phyloP scores from a whole-genome alignment of 2,113 vertebrate species.

The Dendrocopos noguchii region DNA sequence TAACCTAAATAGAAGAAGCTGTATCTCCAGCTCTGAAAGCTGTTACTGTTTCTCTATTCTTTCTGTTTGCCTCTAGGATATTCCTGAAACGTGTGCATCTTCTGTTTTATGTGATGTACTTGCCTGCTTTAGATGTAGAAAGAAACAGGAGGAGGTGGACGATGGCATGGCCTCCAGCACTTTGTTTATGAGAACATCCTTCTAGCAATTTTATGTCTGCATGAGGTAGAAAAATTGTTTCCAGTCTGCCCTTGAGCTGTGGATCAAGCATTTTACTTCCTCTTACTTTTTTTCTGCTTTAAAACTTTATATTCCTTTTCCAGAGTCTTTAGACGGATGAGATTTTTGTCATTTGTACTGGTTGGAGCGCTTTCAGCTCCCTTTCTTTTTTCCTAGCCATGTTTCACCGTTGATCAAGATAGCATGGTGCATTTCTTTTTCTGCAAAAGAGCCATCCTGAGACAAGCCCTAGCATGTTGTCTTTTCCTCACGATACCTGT shows the following conservation, averaged over 20 bases:
- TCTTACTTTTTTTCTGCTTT: constrained; percentile 16
- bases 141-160: constrained; percentile 48
- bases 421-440: accelerated
- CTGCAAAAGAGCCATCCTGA: neutral
- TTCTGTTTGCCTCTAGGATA: constrained; percentile 68
- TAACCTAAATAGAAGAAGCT: constrained; percentile 63
- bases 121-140: constrained; percentile 55
- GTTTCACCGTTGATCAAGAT: neutral
- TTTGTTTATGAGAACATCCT: constrained; percentile 72
- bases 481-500: neutral
- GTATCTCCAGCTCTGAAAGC: constrained; percentile 51
- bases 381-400: neutral
- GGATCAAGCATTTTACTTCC: constrained; percentile 60
- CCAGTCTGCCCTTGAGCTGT: constrained; percentile 66
- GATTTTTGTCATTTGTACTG: neutral
- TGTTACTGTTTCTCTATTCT: constrained; percentile 38
- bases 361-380: neutral
- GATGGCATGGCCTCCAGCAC: constrained; percentile 65
- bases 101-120: constrained; percentile 58
- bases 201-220: constrained; percentile 67
- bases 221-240: constrained; percentile 33
- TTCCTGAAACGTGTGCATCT: constrained; percentile 40
- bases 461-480: neutral
- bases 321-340: neutral
- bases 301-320: constrained; percentile 21